Evolutionary conservation across 2,113 vertebrate species (phyloP).

Genomic region (Ammospiza nelsoni): DNA sequence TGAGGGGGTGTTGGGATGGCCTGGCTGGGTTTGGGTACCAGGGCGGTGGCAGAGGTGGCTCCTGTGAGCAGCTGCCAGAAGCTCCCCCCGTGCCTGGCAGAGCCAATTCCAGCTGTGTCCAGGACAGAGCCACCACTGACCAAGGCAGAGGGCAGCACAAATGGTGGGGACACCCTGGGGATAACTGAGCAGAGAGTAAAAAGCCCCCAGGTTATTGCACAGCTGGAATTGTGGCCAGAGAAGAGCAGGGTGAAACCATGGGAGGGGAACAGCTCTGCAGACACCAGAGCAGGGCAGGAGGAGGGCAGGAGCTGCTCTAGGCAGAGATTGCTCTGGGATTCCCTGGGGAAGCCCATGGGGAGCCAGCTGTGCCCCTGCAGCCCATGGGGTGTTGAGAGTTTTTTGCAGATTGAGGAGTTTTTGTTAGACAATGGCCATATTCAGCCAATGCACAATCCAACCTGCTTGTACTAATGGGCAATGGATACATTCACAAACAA

Average conservation of each 20-base stretch:
- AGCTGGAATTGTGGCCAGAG: not conserved
- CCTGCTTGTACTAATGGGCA: too few relatives aligned
- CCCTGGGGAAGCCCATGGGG: not conserved
- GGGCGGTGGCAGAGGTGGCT: not conserved
- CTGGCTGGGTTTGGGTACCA: not conserved
- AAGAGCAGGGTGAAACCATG: not conserved
- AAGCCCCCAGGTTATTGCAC: not conserved
- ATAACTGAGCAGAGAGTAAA: not conserved
- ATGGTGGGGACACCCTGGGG: not conserved
- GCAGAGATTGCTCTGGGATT: not conserved
- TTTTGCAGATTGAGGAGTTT: too few relatives aligned
- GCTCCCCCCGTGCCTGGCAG: not conserved
- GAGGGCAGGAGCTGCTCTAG: not conserved
- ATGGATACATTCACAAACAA: too few relatives aligned
- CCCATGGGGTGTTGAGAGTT: too few relatives aligned
- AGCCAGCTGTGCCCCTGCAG: not conserved
- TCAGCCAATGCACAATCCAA: too few relatives aligned
- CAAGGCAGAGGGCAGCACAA: not conserved
- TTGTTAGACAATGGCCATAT: too few relatives aligned
- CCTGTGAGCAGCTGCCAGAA: not conserved
- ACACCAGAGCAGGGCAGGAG: not conserved
- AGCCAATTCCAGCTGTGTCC: not conserved
- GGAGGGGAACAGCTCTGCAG: not conserved
- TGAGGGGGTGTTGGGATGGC: not conserved
- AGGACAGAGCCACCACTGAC: not conserved